These are phyloP conservation scores for Liparis tanakae DNA, from an alignment of 2,797 vertebrate genomes.

Conservation along the genomic window DNA sequence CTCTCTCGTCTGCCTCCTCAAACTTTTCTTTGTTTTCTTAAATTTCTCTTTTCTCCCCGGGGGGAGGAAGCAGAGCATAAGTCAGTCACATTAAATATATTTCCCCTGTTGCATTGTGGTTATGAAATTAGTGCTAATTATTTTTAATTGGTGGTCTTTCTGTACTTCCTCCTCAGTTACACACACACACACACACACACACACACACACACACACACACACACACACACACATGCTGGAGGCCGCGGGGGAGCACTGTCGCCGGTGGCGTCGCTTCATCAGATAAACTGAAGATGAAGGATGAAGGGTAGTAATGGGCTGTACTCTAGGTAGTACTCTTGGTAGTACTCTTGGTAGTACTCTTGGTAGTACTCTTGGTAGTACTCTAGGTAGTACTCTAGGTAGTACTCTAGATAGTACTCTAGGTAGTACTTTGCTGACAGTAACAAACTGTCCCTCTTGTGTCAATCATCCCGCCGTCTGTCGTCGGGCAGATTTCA, in stretches of 20 bases:
- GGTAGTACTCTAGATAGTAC: not conserved
- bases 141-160: slow-evolving; percentile 78
- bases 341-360: not conserved
- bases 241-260: slow-evolving; percentile 46
- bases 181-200: slow-evolving; percentile 47
- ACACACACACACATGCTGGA: slow-evolving; percentile 14
- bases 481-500: slow-evolving; percentile 29
- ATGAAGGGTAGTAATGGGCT: no score
- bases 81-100: slow-evolving; percentile 75
- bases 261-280: slow-evolving; percentile 68
- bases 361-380: no score
- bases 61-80: slow-evolving; percentile 68
- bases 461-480: no score
- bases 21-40: no score
- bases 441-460: not conserved
- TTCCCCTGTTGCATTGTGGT: slow-evolving; percentile 67
- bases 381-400: no score
- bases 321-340: not conserved
- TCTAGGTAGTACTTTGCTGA: not conserved
- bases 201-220: slow-evolving; percentile 32
- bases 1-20: no score
- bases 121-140: slow-evolving; percentile 80
- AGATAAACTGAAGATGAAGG: slow-evolving; percentile 60
- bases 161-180: slow-evolving; percentile 65
- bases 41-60: no score